These are phyloP conservation scores for Tetragonisca angustula DNA, from an alignment of 2,888 invertebrate species.

Conservation along the genomic window DNA sequence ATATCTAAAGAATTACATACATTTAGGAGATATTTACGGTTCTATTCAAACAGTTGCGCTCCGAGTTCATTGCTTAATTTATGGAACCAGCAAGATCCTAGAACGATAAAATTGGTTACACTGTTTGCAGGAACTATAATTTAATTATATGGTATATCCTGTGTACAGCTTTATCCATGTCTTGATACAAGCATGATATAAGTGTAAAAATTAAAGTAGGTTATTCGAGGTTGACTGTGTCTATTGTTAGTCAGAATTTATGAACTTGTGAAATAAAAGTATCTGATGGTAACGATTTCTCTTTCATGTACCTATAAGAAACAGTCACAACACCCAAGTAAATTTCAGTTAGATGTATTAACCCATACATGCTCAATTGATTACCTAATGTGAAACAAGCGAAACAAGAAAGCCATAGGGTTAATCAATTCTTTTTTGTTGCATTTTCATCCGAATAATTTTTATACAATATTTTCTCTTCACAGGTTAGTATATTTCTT, in stretches of 20 bases:
- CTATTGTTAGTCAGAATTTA: no score
- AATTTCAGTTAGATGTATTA: neutral
- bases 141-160: no score
- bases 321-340: neutral
- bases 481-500: neutral
- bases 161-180: neutral
- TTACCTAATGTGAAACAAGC: conserved; percentile 19
- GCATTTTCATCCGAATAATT: neutral
- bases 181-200: neutral
- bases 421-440: conserved; percentile 13
- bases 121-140: neutral
- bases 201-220: neutral
- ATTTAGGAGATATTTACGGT: neutral
- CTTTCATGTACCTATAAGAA: neutral
- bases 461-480: neutral
- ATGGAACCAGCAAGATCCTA: neutral
- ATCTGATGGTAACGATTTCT: conserved; percentile 2
- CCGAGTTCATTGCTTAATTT: neutral
- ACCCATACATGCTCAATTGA: neutral
- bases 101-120: neutral
- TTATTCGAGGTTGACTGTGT: no score
- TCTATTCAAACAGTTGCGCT: neutral
- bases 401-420: conserved; percentile 26
- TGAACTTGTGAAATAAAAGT: neutral
- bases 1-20: neutral